Base-by-base conservation (phyloP, 1,140 invertebrate genomes). In the Cherax destructor region DNA sequence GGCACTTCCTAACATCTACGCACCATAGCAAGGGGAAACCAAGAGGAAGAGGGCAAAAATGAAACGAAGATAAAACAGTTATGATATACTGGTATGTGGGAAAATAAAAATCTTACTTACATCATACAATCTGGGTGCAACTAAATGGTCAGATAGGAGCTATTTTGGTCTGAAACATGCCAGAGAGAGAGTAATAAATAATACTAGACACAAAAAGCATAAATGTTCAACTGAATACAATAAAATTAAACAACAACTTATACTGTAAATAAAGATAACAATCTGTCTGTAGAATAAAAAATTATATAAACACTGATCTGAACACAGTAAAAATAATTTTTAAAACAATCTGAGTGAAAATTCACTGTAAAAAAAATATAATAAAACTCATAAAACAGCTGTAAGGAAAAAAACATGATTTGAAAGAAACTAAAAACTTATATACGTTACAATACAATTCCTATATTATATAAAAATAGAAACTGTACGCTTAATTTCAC, bases 81-180 rank as follows among this genome's bases (percentile, higher is more conserved):
- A 78, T 65, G 30, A 41, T 41, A 41, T 41, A 41, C 30, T 41
- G 30, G 30, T 41, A 41, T 41, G 30, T 41, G 30, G 30, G 30
- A 41, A 41, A 41, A 41, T 41, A 91, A 91, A 84, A 78, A 49
- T 91, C 72, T 91, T 91, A 91, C 88, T 91, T 91, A 91, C 88
- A 91, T 91, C 76, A 84, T 91, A 91, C 88, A 91, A 91, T 91
- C 81, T 91, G 83, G 88, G 88, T 91, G 88, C 88, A 91, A 91
- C 88, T 91, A 91, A 91, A 91, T 91, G 88, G 81, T 84, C 88
- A 84, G 81, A 91, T 91, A 91, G 88, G 69, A 91, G 88, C 88
- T 91, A 91, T 91, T 91, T 91, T 91, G 88, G 88, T 91, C 88
- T 91, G 88, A 91, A 91, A 91, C 88, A 91, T 91, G 88, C 88